Conservation (phyloP, 2,888 invertebrate species). For the Calameuta pallipes region DNA sequence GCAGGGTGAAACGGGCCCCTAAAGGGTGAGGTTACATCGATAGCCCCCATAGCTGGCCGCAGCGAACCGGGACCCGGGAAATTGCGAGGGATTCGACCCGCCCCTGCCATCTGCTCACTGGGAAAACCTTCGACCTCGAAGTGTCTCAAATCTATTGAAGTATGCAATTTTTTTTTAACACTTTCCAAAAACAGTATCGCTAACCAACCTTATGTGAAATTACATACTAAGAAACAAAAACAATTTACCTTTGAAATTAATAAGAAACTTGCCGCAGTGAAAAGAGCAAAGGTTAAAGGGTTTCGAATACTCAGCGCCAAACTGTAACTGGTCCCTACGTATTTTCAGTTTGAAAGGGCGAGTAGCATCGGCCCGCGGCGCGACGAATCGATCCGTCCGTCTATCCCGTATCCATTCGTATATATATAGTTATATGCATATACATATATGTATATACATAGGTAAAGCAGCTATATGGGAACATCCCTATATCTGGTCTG, state of each 20-base stretch:
- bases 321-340: constrained; percentile 12
- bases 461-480: neutral
- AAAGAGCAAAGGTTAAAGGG: neutral
- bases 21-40: neutral
- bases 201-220: neutral
- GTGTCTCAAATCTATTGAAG: neutral
- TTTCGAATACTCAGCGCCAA: neutral
- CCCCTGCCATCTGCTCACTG: neutral
- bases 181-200: neutral
- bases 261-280: neutral
- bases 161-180: neutral
- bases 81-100: neutral
- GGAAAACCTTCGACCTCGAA: neutral
- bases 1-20: neutral
- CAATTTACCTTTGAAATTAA: neutral
- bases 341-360: constrained; percentile 55
- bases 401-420: constrained; percentile 18
- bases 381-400: constrained; percentile 61
- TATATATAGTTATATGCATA: neutral
- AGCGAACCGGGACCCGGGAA: neutral
- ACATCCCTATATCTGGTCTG: constrained; percentile 9
- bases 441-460: neutral
- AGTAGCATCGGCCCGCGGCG: constrained; percentile 59
- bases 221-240: neutral
- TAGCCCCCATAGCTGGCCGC: neutral